These are phyloP conservation scores for Dasysyrphus tricinctus DNA, from an alignment of 2,888 invertebrate species.

Conservation along the genomic window DNA sequence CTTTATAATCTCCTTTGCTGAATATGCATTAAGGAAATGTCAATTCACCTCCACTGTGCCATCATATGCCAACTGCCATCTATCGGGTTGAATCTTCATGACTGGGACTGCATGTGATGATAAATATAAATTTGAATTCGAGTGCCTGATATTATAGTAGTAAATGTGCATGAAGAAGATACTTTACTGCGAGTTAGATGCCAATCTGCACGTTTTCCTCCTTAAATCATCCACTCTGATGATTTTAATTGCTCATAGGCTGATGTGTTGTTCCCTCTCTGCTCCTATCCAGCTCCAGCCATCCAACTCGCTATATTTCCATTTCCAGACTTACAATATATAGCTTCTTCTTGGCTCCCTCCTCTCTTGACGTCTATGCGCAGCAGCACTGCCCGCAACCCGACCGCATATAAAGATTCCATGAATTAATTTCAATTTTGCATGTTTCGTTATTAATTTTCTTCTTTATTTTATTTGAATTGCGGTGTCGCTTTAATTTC, in stretches of 20 bases:
- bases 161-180: slow-evolving; percentile 14
- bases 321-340: neutral
- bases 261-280: slow-evolving; percentile 24
- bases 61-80: slow-evolving; percentile 50
- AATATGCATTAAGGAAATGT: slow-evolving; percentile 48
- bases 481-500: slow-evolving; percentile 74
- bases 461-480: slow-evolving; percentile 61
- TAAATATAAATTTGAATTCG: slow-evolving; percentile 2
- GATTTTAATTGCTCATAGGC: slow-evolving; percentile 62
- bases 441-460: slow-evolving; percentile 80
- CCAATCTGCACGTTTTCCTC: slow-evolving; percentile 63
- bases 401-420: slow-evolving; percentile 77
- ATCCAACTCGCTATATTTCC: slow-evolving; percentile 28
- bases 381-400: neutral
- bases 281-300: neutral
- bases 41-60: slow-evolving; percentile 31
- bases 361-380: neutral
- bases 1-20: slow-evolving; percentile 12
- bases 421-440: slow-evolving; percentile 83
- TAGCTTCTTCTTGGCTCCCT: neutral
- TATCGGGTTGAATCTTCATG: slow-evolving; percentile 41
- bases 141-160: neutral
- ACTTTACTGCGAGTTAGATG: slow-evolving; percentile 36
- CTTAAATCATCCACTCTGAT: slow-evolving; percentile 69
- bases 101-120: neutral